Base-by-base conservation (phyloP, 2,113 vertebrate genomes). In the Nothocercus nigrocapillus region DNA sequence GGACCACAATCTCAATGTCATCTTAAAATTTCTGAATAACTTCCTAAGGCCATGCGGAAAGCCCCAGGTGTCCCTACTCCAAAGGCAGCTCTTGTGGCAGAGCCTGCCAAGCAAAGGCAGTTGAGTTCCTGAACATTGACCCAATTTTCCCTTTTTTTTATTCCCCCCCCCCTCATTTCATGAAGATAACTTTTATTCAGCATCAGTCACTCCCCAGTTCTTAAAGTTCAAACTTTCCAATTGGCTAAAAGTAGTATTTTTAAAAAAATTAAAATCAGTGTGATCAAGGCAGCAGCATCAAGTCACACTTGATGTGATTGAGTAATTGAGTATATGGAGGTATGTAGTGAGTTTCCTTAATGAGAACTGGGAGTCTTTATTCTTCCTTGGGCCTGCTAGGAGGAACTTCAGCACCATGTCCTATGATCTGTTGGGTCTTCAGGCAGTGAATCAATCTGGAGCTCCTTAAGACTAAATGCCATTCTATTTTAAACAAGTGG, bases 381-480 rank as follows among this genome's bases (percentile, higher is more conserved):
- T 90, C 22, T 47, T 62, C 40, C 82, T 90, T 11, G 21, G 63
- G 92, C 45, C 30, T 34, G 2, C 62, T 75, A 4, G 32, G 90
- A 21, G 59, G 63, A 16, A 89, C 88, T 92, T 87, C 11, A 32
- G 32, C 82, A 83, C 30, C 0, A 0, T 27, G 24, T 79, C n/a
- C 62, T 96, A 89, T 92, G n/a, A 72, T 90, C 72, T 82, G 53
- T 73, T 95, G 88, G 92, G 70, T 93, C 88, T 79, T 86, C 62
- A 78, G 83, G 53, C 92, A 82, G 89, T 28, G 84, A 91, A 93
- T 92, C 92, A 91, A 93, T 92, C 92, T 93, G 74, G 75, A 91
- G 95, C 85, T 83, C 91, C 84, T 94, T 78, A 85, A 88, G 90
- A 69, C 81, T 61, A 53, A 93, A 90, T 7, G 9, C 93, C 67